Evolutionary conservation across 2,797 vertebrate genomes (phyloP), one percentile per base, ranked within the genome.

Genomic region (Pelodytes ibericus): DNA sequence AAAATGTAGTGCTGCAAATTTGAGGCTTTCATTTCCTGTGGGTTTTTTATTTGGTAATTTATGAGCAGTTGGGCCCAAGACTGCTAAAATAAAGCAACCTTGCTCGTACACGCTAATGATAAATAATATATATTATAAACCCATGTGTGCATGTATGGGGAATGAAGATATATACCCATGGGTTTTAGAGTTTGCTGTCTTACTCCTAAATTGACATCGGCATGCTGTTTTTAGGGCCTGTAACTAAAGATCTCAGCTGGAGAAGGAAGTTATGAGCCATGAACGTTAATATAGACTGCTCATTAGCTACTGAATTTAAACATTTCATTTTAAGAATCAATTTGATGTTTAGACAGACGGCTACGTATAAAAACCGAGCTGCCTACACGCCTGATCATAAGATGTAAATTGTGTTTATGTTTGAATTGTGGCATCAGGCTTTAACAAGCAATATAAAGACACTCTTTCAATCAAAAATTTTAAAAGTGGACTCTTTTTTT

Each of bases 261-360:
- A 71, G 47, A 27, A 47, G 59, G 69, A 66, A 49, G 59, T 72
- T 66, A 36, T 59, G 51, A 49, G 36, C 33, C 41, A 20, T 29
- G 56, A 31, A 60, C 75, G 18, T 53, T 62, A 53, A 59, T 66
- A 62, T 30, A 67, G 61, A 57, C 57, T 25, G 53, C 69, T 72
- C 70, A 67, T 67, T 72, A 78, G 62, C 57, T 49, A 22, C 56
- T 47, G 69, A 33, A 33, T 47, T 49, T 16, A 59, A 74, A 59
- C 63, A 60, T 74, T 66, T 74, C 53, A 60, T 74, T 67, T 56
- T 44, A 59, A 59, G 20, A 39, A 67, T 74, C 63, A 66, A 67
- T 44, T 73, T 67, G 53, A 74, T 67, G 18, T 36, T 47, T 10
- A 67, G 72, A 67, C 63, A 25, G 69, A 53, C 13, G 24, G 13